Evolutionary conservation across 2,888 invertebrate species (phyloP).

Genomic region (Watsonalla cultraria): DNA sequence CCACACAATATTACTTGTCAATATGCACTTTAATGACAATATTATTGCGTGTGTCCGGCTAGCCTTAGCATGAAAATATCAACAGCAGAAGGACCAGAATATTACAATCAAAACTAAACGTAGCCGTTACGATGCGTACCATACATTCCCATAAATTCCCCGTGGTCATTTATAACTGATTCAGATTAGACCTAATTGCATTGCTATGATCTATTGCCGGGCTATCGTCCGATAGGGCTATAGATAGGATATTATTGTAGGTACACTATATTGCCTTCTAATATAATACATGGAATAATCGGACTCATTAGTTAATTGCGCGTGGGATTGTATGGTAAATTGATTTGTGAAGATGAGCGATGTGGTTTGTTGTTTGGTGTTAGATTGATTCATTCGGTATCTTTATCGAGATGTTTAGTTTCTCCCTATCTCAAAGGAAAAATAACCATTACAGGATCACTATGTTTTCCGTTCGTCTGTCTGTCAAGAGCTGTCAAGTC

Average conservation of each 20-base stretch:
- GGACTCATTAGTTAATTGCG: background rate
- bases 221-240: conserved; percentile 10
- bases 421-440: too few relatives aligned
- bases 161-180: conserved; percentile 29
- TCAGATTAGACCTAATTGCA: conserved; percentile 37
- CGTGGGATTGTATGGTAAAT: conserved; percentile 1
- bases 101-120: background rate
- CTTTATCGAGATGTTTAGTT: too few relatives aligned
- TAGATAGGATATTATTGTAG: conserved; percentile 8
- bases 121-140: conserved; percentile 8
- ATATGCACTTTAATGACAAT: too few relatives aligned
- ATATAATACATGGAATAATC: background rate
- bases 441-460: too few relatives aligned
- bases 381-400: too few relatives aligned
- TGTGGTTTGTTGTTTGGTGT: too few relatives aligned
- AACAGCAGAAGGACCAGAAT: too few relatives aligned
- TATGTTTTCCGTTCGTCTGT: too few relatives aligned
- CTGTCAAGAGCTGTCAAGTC: too few relatives aligned
- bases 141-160: conserved; percentile 11
- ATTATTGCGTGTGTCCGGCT: too few relatives aligned
- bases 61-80: too few relatives aligned
- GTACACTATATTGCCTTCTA: conserved; percentile 8
- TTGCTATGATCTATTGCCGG: conserved; percentile 24
- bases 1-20: too few relatives aligned
- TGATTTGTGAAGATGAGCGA: background rate